These are phyloP conservation scores for Thecophora atra DNA, from an alignment of 2,888 invertebrate species.

Conservation along the genomic window DNA sequence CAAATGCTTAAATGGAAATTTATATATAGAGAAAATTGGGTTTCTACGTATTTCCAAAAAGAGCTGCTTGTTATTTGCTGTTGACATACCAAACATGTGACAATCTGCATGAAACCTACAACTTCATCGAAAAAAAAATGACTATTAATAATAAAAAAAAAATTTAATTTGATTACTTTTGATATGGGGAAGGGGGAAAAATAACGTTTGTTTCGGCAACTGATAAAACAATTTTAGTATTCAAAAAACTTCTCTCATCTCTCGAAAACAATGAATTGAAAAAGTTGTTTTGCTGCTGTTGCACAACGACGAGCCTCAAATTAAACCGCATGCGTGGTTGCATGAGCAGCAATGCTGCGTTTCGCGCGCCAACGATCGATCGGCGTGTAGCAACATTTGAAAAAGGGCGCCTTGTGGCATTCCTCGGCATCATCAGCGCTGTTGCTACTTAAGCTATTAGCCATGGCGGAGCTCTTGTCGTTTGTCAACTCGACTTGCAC, in stretches of 20 bases:
- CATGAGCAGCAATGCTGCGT: constrained; percentile 43
- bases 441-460: constrained; percentile 50
- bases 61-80: neutral
- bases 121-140: neutral
- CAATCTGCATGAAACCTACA: constrained; percentile 4
- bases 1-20: constrained; percentile 13
- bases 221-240: too few species aligned
- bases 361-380: constrained; percentile 64
- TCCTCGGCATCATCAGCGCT: constrained; percentile 47
- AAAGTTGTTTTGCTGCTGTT: constrained; percentile 36
- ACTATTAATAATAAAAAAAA: neutral
- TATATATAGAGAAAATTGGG: neutral
- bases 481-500: constrained; percentile 60
- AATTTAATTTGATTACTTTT: too few species aligned
- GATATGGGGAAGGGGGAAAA: too few species aligned
- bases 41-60: neutral
- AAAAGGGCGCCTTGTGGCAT: constrained; percentile 59
- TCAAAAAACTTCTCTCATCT: too few species aligned
- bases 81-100: neutral
- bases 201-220: neutral
- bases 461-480: constrained; percentile 46
- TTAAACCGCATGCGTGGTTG: neutral
- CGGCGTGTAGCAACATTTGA: constrained; percentile 65
- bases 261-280: too few species aligned
- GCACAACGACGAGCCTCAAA: constrained; percentile 20